A percentile compares a stretch with the other conserved stretches of the same genome.
These are phyloP conservation scores for Luidia sarsii DNA, from an alignment of 53 echinoderm and acorn worm species.

Conservation along the genomic window DNA sequence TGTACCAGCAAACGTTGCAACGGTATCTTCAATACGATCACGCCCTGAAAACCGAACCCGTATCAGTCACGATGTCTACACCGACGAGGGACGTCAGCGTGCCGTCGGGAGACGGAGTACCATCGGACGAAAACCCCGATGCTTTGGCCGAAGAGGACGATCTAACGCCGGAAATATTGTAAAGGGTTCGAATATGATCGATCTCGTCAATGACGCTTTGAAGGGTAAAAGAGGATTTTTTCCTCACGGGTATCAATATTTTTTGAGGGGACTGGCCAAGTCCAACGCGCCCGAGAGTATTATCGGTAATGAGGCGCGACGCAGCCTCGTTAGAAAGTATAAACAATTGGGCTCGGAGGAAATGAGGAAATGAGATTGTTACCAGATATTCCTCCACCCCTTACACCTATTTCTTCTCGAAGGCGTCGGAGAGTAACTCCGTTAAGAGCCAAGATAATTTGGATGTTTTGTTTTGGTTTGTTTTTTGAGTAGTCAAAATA, in stretches of 20 bases:
- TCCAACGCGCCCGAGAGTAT: slow-evolving; percentile 38
- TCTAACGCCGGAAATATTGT: slow-evolving; percentile 9
- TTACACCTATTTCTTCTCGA: not conserved
- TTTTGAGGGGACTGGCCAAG: slow-evolving; percentile 31
- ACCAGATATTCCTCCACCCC: too few relatives aligned
- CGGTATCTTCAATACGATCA: slow-evolving; percentile 2
- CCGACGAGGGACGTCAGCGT: not conserved
- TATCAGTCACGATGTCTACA: not conserved
- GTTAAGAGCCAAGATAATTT: not conserved
- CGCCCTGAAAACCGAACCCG: slow-evolving; percentile 1
- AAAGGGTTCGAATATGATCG: slow-evolving; percentile 33
- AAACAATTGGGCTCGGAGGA: not conserved
- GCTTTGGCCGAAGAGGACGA: not conserved
- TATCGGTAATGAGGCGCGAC: slow-evolving; percentile 10
- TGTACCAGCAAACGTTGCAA: slow-evolving; percentile 10
- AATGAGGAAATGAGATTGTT: too few relatives aligned
- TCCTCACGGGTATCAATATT: slow-evolving; percentile 47
- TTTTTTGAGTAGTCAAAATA: too few relatives aligned
- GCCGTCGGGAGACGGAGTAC: not conserved
- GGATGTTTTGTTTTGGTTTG: too few relatives aligned
- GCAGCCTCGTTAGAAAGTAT: slow-evolving; percentile 2
- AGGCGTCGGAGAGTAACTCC: not conserved
- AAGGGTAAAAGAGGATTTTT: slow-evolving; percentile 27
- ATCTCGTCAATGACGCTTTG: slow-evolving; percentile 40
- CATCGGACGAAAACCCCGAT: not conserved